Conservation (phyloP, 2,888 invertebrate genomes). For the Hirudinaria manillensis region DNA sequence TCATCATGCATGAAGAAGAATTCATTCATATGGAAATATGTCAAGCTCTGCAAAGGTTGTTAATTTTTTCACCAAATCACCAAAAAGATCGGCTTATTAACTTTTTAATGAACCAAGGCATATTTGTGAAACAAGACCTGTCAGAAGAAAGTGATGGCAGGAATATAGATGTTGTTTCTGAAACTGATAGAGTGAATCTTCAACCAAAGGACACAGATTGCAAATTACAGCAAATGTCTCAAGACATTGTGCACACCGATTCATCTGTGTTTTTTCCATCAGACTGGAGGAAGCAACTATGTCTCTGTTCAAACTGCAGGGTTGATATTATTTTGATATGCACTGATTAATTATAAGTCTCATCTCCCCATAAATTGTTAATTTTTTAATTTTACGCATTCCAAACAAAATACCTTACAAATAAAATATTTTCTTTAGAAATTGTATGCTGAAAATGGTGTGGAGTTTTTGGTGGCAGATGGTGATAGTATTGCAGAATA, state of each 20-base stretch:
- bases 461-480: slow-evolving; percentile 70
- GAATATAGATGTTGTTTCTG: background rate
- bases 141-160: background rate
- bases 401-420: background rate
- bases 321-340: slow-evolving; percentile 41
- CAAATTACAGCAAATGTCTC: background rate
- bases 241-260: background rate
- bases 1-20: slow-evolving; percentile 46
- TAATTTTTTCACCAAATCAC: background rate
- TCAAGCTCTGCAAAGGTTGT: slow-evolving; percentile 41
- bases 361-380: too few relatives aligned
- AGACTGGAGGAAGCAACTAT: slow-evolving; percentile 67
- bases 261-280: slow-evolving; percentile 50
- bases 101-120: slow-evolving; percentile 12
- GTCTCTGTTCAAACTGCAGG: slow-evolving; percentile 54
- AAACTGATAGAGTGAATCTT: background rate
- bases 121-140: slow-evolving; percentile 5
- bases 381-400: too few relatives aligned
- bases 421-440: slow-evolving; percentile 50
- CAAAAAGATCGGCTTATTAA: background rate
- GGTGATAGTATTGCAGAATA: slow-evolving; percentile 76
- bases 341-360: background rate
- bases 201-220: background rate
- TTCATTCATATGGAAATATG: slow-evolving; percentile 48
- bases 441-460: slow-evolving; percentile 67